Conservation (phyloP, 1,140 invertebrate species). For the Melitaea cinxia region DNA sequence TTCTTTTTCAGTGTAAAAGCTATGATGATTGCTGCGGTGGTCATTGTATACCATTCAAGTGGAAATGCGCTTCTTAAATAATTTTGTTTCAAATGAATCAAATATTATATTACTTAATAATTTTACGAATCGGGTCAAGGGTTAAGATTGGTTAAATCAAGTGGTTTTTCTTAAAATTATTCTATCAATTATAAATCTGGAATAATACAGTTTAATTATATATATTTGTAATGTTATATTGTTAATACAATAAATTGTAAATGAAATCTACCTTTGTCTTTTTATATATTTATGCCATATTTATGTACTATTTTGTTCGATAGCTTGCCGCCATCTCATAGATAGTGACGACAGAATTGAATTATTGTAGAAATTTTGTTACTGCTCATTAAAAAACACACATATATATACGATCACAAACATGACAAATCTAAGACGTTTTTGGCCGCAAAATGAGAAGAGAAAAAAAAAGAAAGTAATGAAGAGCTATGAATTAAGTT, state of each 20-base stretch:
- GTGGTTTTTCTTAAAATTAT: slow-evolving; percentile 86
- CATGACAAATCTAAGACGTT: too few relatives aligned
- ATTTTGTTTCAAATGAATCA: too few relatives aligned
- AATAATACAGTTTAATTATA: slow-evolving; percentile 13
- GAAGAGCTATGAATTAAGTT: too few relatives aligned
- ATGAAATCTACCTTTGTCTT: slow-evolving; percentile 73
- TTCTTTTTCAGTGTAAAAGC: slow-evolving; percentile 69
- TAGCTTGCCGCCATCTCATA: too few relatives aligned
- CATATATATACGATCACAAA: too few relatives aligned
- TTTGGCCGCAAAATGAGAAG: too few relatives aligned
- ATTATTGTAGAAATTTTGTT: too few relatives aligned
- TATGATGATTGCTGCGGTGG: slow-evolving; percentile 71
- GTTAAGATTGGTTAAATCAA: slow-evolving; percentile 84
- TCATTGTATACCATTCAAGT: slow-evolving; percentile 65
- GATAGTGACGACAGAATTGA: too few relatives aligned
- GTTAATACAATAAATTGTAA: slow-evolving; percentile 10
- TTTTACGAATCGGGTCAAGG: slow-evolving; percentile 85
- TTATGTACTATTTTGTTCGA: too few relatives aligned
- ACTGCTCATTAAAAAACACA: too few relatives aligned
- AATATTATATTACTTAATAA: slow-evolving; percentile 42
- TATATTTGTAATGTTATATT: neutral
- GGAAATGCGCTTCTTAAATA: slow-evolving; percentile 64
- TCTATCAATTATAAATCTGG: slow-evolving; percentile 85
- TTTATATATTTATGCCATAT: too few relatives aligned
- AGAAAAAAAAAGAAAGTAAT: too few relatives aligned